phyloP scores from a whole-genome alignment of 2,113 vertebrate genomes.

The Aix galericulata region DNA sequence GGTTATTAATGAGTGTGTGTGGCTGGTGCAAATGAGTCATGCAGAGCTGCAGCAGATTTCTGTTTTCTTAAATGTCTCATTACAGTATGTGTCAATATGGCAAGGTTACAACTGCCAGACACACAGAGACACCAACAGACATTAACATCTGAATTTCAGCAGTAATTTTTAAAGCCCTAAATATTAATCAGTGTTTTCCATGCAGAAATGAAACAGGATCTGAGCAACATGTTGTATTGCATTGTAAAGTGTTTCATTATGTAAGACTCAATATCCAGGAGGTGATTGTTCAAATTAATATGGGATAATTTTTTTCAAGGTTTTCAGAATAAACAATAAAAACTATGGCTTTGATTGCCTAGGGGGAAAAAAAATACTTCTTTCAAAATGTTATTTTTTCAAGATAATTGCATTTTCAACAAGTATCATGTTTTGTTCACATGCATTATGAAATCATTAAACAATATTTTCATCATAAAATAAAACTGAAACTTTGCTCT shows the following conservation, averaged over 20 bases:
- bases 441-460: not conserved
- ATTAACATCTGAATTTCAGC: constrained; percentile 34
- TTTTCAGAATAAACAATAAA: constrained; percentile 4
- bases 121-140: not conserved
- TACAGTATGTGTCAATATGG: constrained; percentile 46
- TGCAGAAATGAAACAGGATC: constrained; percentile 12
- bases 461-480: not conserved
- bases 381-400: not conserved
- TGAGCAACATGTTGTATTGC: not conserved
- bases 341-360: not conserved
- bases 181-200: constrained; percentile 59
- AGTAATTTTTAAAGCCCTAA: constrained; percentile 32
- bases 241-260: not conserved
- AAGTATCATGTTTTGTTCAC: not conserved
- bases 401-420: not conserved
- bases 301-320: not conserved
- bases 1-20: constrained; percentile 59
- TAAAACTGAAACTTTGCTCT: not conserved
- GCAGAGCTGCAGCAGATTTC: constrained; percentile 34
- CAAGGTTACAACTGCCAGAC: constrained; percentile 43
- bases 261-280: not conserved
- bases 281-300: not conserved
- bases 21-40: constrained; percentile 50
- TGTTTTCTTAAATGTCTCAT: constrained; percentile 62
- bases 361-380: not conserved